Conservation (phyloP, 2,113 vertebrate genomes). For the Pomatorhinus ruficollis region DNA sequence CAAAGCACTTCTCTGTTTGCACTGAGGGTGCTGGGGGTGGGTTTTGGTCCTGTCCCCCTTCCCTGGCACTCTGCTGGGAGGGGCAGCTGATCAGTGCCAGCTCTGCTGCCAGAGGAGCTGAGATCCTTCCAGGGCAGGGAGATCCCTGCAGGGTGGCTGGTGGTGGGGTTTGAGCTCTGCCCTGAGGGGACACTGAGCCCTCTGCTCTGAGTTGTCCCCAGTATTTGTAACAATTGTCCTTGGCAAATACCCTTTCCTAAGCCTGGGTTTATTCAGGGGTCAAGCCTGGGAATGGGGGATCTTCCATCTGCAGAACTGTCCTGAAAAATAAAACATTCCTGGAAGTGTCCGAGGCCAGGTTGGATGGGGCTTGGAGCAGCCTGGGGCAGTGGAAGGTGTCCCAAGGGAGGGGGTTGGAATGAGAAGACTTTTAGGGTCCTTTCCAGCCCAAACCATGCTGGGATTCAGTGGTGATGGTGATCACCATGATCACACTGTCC, state of each 20-base stretch:
- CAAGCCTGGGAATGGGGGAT: not conserved
- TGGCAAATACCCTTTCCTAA: not conserved
- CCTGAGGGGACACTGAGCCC: too few species aligned
- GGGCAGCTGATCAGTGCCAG: not conserved
- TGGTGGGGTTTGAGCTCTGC: not conserved
- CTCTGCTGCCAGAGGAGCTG: not conserved
- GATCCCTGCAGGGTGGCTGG: rapidly evolving
- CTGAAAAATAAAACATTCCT: not conserved
- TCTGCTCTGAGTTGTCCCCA: not conserved
- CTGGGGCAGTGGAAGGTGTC: not conserved
- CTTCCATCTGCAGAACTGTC: not conserved
- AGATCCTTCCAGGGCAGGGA: not conserved
- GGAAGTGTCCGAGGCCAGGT: rapidly evolving
- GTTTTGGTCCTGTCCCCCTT: not conserved
- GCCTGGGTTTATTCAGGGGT: not conserved
- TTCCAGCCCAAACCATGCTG: not conserved
- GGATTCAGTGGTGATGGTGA: not conserved
- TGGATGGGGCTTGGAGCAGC: rapidly evolving
- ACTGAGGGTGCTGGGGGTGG: not conserved
- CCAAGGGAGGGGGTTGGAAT: not conserved
- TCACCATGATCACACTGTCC: rapidly evolving
- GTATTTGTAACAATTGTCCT: not conserved
- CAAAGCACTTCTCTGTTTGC: not conserved
- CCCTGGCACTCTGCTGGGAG: not conserved
- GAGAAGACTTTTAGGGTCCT: too few species aligned